Percentiles rank a stretch among this genome's conserved stretches.
Evolutionary conservation across 2,888 invertebrate species (phyloP).

Genomic region (Agrypnus murinus): DNA sequence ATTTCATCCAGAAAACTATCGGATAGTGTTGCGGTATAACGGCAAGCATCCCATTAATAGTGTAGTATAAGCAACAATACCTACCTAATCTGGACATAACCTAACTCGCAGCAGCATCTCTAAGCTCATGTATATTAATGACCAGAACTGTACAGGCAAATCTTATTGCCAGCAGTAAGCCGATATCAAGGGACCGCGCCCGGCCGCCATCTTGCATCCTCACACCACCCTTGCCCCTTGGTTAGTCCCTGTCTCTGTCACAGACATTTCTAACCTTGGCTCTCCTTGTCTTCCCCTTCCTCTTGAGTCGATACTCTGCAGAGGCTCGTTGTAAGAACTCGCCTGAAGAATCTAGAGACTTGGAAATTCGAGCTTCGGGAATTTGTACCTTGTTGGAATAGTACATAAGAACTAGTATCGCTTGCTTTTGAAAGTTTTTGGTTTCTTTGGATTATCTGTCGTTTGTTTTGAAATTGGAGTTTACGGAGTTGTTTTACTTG

Average conservation of each 20-base stretch:
- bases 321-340: constrained; percentile 67
- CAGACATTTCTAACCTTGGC: constrained; percentile 54
- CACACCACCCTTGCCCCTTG: constrained; percentile 61
- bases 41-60: constrained; percentile 40
- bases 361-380: constrained; percentile 48
- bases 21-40: constrained; percentile 8
- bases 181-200: constrained; percentile 69
- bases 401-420: not conserved
- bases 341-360: constrained; percentile 65
- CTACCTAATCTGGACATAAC: constrained; percentile 60
- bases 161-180: constrained; percentile 71
- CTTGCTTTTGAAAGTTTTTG: constrained; percentile 7
- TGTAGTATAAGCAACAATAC: constrained; percentile 49
- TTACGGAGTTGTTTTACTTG: constrained; percentile 6
- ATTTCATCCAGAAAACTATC: not conserved
- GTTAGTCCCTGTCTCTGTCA: constrained; percentile 62
- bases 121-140: constrained; percentile 71
- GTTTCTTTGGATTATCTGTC: constrained; percentile 16
- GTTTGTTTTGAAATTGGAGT: not conserved
- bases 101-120: constrained; percentile 58
- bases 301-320: constrained; percentile 70
- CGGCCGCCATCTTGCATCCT: constrained; percentile 69
- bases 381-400: constrained; percentile 21
- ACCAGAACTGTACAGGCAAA: constrained; percentile 70
- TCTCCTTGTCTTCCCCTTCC: constrained; percentile 63